phyloP scores from a whole-genome alignment of 1,140 invertebrate genomes.

The Gryllus bimaculatus region DNA sequence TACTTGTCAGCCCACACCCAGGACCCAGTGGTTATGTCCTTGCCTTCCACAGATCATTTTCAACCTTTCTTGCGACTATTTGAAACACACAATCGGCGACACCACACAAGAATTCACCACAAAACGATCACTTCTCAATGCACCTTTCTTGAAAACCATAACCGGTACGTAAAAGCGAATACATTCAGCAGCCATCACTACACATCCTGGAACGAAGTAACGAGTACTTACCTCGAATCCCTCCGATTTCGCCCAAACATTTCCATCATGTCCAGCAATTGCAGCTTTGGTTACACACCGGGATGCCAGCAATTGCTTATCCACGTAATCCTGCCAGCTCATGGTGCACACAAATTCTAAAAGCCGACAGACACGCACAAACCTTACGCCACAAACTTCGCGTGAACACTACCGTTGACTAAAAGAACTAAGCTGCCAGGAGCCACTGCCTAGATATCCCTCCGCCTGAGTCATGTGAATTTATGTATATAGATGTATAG shows the following conservation, averaged over 20 bases:
- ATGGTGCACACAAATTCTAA: conserved; percentile 43
- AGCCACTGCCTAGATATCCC: background rate
- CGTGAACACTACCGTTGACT: conserved; percentile 18
- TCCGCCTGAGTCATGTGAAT: conserved; percentile 6
- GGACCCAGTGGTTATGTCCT: background rate
- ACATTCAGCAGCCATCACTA: no score
- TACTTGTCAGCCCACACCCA: background rate
- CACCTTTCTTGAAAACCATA: no score
- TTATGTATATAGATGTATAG: background rate
- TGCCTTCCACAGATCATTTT: no score
- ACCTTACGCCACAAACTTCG: conserved; percentile 19
- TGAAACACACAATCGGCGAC: no score
- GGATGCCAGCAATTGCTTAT: conserved; percentile 90
- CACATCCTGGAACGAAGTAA: no score
- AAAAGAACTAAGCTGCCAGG: conserved; percentile 13
- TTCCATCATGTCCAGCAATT: conserved; percentile 89
- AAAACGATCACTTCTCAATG: no score
- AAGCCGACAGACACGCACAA: conserved; percentile 17
- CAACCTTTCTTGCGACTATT: no score
- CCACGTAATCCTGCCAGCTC: conserved; percentile 98
- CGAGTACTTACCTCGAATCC: conserved; percentile 76
- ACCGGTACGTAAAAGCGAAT: background rate
- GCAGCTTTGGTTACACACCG: conserved; percentile 86
- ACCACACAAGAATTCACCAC: no score
- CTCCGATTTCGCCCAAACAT: conserved; percentile 88